Evolutionary conservation across 2,113 vertebrate species (phyloP), one percentile per base, ranked within the genome.

Genomic region (Triplophysa tibetana): DNA sequence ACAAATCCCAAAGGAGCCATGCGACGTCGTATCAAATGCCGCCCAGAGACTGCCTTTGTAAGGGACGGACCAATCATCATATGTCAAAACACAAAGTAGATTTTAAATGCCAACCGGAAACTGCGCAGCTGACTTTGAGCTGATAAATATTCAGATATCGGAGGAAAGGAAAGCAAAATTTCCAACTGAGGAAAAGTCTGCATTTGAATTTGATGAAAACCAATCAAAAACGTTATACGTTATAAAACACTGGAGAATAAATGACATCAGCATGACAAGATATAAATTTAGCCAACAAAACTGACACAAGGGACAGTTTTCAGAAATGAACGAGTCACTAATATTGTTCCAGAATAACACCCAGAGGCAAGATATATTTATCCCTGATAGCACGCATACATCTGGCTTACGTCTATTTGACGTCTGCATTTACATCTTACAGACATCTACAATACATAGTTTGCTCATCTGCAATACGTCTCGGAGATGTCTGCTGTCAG

Each of bases 1-100:
- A 16, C 33, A 60, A 73, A 16, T 74, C 33, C 61, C 33, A 6
- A 33, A 74, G 33, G 70, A 73, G 54, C 54, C 70, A 23, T 60
- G 13, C 19, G 2, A 24, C 8, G 21, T 61, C 33, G 14, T 43
- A 58, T 21, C 21, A 43, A 74, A 33, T 43, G 70, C 70, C 54
- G 23, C 33, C 21, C 33, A 17, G 29, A 17, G 29, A 73, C 23
- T 17, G 33, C 54, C 41, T 73, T 73, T 60, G 7, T 0, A 2
- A 29, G 52, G 29, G 52, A 72, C 6, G 6, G 50, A 29, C 52
- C 48, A 9, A 72, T 72, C 19, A 58, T 58, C 19, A 21, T 21
- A 11, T 38, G 52, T 72, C 52, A 58, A 41, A 72, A 52, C 50
- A 52, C 14, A 41, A 58, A 72, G 69, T 41, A 13, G 8, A 72